Conservation (phyloP, 2,113 vertebrate species). For the Martes martes region DNA sequence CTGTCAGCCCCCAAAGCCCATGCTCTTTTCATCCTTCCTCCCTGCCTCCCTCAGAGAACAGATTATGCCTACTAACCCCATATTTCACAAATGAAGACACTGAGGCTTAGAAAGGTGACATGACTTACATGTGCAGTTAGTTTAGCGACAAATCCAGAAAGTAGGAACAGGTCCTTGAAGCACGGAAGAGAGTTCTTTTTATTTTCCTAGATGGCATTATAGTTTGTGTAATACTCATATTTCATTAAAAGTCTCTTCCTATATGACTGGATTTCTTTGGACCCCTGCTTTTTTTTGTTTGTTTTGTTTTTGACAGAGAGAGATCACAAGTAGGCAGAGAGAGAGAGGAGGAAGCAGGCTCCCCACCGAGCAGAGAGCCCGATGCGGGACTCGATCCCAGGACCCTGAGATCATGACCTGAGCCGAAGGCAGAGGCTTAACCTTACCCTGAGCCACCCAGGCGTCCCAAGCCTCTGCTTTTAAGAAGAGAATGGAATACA, state of each 20-base stretch:
- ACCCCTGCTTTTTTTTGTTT: background rate
- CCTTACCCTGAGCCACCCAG: too few relatives aligned
- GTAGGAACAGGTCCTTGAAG: background rate
- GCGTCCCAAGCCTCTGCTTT: background rate
- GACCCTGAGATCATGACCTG: too few relatives aligned
- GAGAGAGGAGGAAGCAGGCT: too few relatives aligned
- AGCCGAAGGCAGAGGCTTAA: too few relatives aligned
- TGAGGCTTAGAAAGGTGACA: background rate
- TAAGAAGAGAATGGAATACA: background rate
- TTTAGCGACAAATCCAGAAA: slow-evolving; percentile 8
- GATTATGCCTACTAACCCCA: background rate
- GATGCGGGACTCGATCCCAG: too few relatives aligned
- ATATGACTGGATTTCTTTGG: slow-evolving; percentile 4
- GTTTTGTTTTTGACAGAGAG: too few relatives aligned
- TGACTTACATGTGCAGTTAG: background rate
- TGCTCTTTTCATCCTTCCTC: background rate
- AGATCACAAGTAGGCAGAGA: too few relatives aligned
- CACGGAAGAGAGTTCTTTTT: background rate
- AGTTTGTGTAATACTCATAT: background rate
- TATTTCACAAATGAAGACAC: slow-evolving; percentile 1
- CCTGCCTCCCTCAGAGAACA: background rate
- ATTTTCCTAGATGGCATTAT: slow-evolving; percentile 21
- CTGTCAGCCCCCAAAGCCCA: background rate
- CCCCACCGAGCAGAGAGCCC: too few relatives aligned
- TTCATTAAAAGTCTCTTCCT: slow-evolving; percentile 31